phyloP scores from a whole-genome alignment of 2,113 vertebrate species.

The Sterna hirundo region DNA sequence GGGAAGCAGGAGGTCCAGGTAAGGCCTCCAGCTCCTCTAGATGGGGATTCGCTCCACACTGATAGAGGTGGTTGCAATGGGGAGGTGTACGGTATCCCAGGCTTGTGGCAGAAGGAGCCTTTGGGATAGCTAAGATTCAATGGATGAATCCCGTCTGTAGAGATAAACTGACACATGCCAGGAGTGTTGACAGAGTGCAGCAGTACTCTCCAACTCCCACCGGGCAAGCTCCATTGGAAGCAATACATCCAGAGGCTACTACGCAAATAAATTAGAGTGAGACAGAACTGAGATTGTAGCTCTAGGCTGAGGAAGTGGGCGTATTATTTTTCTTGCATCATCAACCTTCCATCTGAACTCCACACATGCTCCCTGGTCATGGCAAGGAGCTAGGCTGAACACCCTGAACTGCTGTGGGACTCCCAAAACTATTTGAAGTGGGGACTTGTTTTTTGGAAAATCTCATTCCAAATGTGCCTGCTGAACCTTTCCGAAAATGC shows the following conservation, averaged over 20 bases:
- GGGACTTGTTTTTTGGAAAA: background rate
- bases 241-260: background rate
- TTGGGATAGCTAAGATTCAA: background rate
- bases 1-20: background rate
- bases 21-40: background rate
- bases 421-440: background rate
- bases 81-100: background rate
- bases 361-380: background rate
- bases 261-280: rapidly evolving
- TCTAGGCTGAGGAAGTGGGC: background rate
- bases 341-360: background rate
- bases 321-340: background rate
- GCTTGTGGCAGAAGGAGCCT: background rate
- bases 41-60: background rate
- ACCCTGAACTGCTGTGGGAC: background rate
- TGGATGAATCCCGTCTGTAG: background rate
- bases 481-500: background rate
- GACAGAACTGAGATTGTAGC: background rate
- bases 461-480: background rate
- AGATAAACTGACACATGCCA: background rate
- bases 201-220: background rate
- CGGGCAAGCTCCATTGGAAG: background rate
- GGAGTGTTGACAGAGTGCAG: background rate
- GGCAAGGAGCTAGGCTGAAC: background rate
- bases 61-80: background rate